Evolutionary conservation across 2,113 vertebrate genomes (phyloP).

Genomic region (Dasyprocta punctata): DNA sequence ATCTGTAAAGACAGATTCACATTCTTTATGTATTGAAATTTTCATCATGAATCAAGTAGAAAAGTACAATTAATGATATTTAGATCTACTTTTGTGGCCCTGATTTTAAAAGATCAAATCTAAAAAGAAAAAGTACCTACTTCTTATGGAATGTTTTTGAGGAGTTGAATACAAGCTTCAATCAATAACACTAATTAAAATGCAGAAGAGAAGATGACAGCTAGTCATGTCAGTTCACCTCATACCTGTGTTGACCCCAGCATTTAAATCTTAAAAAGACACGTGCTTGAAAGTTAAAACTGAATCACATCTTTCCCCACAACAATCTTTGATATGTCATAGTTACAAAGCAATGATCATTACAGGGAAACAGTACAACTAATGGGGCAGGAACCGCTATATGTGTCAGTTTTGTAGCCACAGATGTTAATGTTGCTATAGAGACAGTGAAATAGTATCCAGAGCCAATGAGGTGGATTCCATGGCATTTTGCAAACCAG

Average conservation of each 20-base stretch:
- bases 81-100: neutral
- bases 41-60: neutral
- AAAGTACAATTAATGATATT: neutral
- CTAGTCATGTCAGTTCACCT: neutral
- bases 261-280: neutral
- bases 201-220: neutral
- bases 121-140: neutral
- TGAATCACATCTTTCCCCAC: neutral
- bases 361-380: neutral
- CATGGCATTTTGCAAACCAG: neutral
- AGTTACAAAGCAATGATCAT: neutral
- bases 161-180: neutral
- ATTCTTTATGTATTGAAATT: neutral
- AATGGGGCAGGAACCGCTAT: too few species aligned
- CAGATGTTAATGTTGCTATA: too few species aligned
- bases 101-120: neutral
- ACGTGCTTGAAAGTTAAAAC: neutral
- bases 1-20: neutral
- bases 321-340: neutral
- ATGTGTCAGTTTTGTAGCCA: neutral
- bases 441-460: neutral
- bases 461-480: rapidly evolving
- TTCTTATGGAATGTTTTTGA: neutral
- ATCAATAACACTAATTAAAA: neutral
- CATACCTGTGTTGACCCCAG: neutral